Conservation (phyloP, 2,888 invertebrate genomes). For the Tetragnatha montana region DNA sequence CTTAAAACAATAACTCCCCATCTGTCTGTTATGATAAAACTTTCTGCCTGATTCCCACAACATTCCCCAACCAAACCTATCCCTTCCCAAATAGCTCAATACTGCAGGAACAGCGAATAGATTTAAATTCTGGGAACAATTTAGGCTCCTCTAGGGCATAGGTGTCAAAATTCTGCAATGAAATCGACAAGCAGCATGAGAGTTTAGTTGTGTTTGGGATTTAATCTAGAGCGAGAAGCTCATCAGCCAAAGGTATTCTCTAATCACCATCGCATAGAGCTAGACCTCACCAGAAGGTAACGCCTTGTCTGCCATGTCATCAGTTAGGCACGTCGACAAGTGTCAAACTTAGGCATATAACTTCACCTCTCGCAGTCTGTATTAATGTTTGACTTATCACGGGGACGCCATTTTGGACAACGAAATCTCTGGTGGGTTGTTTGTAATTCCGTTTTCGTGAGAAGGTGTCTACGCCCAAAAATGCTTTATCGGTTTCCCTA, state of each 20-base stretch:
- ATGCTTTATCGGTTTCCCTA: not conserved
- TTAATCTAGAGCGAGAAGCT: slow-evolving; percentile 7
- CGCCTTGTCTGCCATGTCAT: not conserved
- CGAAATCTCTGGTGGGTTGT: slow-evolving; percentile 11
- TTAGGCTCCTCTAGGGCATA: not conserved
- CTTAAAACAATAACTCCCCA: too few relatives aligned
- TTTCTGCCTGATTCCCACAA: too few relatives aligned
- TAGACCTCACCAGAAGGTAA: not conserved
- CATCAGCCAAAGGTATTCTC: slow-evolving; percentile 30
- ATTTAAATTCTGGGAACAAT: too few relatives aligned
- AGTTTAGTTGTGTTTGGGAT: not conserved
- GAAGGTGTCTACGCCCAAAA: slow-evolving; percentile 12
- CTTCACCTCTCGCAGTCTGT: not conserved
- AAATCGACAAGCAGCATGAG: not conserved
- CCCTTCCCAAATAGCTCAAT: too few relatives aligned
- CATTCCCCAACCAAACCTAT: too few relatives aligned
- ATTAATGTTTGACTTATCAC: not conserved
- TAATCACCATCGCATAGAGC: slow-evolving; percentile 20
- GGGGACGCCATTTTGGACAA: slow-evolving; percentile 12
- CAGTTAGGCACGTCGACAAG: slow-evolving; percentile 25
- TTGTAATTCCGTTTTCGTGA: slow-evolving; percentile 36
- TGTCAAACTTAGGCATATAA: slow-evolving; percentile 40
- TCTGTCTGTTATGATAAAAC: too few relatives aligned
- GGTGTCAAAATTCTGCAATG: not conserved
- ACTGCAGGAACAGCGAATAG: too few relatives aligned